A percentile compares a stretch with the other conserved stretches of the same genome.
Conservation (phyloP, 2,797 vertebrate species). For the Podarcis siculus region DNA sequence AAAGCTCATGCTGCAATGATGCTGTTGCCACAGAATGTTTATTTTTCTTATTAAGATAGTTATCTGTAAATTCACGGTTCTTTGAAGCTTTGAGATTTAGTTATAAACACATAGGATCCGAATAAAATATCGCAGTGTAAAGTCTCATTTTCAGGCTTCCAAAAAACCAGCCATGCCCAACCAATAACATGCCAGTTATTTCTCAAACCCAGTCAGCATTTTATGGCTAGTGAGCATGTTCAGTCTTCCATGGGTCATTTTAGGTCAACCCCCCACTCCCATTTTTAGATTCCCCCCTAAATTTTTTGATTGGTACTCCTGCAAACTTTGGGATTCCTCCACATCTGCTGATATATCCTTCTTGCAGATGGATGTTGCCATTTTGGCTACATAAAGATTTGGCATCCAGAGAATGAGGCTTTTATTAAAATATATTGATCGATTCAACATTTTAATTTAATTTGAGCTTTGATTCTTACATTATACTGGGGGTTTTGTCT, state of each 20-base stretch:
- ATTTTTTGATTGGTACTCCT: background rate
- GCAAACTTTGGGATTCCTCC: background rate
- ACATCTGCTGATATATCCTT: background rate
- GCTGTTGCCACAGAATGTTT: background rate
- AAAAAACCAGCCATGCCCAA: no score
- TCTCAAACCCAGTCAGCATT: no score
- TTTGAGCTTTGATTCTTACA: background rate
- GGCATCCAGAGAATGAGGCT: background rate
- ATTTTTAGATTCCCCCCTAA: no score
- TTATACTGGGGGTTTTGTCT: background rate
- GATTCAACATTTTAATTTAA: background rate
- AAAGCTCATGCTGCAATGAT: background rate
- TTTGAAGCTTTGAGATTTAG: background rate
- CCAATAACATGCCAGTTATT: no score
- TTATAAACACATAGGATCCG: background rate
- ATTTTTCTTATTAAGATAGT: background rate
- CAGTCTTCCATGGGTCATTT: no score
- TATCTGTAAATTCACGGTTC: background rate
- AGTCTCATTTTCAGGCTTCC: background rate
- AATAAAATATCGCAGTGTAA: no score
- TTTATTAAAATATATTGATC: background rate
- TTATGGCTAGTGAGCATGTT: no score
- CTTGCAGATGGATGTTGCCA: background rate
- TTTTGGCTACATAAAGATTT: background rate
- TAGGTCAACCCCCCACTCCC: no score